Conservation (phyloP, 1,140 invertebrate genomes). For the Drosophila sulfurigaster region DNA sequence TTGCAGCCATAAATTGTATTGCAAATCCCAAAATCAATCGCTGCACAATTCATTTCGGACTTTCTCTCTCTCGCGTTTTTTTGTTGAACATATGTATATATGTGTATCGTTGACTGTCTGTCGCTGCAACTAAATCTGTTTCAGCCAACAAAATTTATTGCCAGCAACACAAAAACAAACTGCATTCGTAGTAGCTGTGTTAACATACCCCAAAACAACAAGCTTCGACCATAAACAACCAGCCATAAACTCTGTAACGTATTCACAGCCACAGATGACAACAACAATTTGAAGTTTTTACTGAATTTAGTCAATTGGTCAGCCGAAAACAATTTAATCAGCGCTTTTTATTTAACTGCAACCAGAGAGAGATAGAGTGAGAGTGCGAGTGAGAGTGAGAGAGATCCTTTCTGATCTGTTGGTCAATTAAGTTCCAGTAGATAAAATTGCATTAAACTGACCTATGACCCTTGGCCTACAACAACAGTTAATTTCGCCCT, state of each 20-base stretch:
- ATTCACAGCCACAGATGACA: slow-evolving; percentile 48
- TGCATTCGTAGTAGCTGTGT: slow-evolving; percentile 48
- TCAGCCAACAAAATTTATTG: slow-evolving; percentile 65
- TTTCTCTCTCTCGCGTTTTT: not conserved
- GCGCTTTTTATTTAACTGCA: slow-evolving; percentile 56
- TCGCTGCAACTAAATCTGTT: slow-evolving; percentile 28
- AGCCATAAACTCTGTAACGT: slow-evolving; percentile 52
- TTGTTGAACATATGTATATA: not conserved
- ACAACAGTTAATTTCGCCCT: slow-evolving; percentile 60
- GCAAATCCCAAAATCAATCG: slow-evolving; percentile 70
- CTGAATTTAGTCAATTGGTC: slow-evolving; percentile 72
- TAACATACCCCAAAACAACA: slow-evolving; percentile 25
- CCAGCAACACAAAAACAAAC: slow-evolving; percentile 52
- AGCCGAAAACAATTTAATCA: slow-evolving; percentile 77
- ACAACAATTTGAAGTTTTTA: slow-evolving; percentile 27
- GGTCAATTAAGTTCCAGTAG: slow-evolving; percentile 77
- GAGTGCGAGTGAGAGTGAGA: not conserved
- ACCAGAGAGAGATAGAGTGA: not conserved
- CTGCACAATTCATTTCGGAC: slow-evolving; percentile 64
- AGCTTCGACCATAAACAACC: slow-evolving; percentile 36
- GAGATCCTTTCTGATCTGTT: slow-evolving; percentile 24
- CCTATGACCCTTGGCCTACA: slow-evolving; percentile 27
- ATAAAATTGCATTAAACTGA: slow-evolving; percentile 65
- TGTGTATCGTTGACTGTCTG: not conserved
- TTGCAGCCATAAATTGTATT: slow-evolving; percentile 50